Evolutionary conservation across 2,113 vertebrate genomes (phyloP).

Genomic region (Notothenia coriiceps): DNA sequence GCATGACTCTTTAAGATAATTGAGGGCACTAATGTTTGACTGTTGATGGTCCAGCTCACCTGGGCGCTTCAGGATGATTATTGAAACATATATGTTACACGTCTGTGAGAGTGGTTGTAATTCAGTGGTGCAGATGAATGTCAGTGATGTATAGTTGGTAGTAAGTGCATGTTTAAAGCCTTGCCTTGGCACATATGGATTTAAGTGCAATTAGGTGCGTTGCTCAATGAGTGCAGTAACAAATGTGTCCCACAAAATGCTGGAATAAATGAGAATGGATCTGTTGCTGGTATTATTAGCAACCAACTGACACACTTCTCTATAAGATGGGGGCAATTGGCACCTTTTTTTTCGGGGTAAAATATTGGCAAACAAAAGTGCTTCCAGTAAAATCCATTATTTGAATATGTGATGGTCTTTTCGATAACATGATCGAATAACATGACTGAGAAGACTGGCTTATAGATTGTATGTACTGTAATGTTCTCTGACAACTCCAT

Average conservation of each 20-base stretch:
- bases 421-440: slow-evolving; percentile 7
- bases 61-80: slow-evolving; percentile 14
- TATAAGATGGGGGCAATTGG: not conserved
- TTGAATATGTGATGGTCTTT: slow-evolving; percentile 30
- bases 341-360: slow-evolving; percentile 29
- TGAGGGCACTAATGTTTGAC: slow-evolving; percentile 7
- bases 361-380: slow-evolving; percentile 54
- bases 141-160: slow-evolving; percentile 45
- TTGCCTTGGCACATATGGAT: slow-evolving; percentile 51
- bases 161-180: slow-evolving; percentile 57
- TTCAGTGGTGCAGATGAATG: slow-evolving; percentile 56
- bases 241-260: slow-evolving; percentile 31
- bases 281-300: slow-evolving; percentile 31
- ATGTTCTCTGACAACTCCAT: slow-evolving; percentile 14
- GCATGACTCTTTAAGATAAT: slow-evolving; percentile 5
- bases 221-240: slow-evolving; percentile 46
- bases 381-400: slow-evolving; percentile 63
- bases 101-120: slow-evolving; percentile 45
- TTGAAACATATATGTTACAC: slow-evolving; percentile 21
- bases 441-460: not conserved
- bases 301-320: slow-evolving; percentile 24
- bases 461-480: slow-evolving; percentile 14
- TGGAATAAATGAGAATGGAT: slow-evolving; percentile 29
- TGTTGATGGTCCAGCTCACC: slow-evolving; percentile 21
- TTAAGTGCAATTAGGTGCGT: slow-evolving; percentile 73